phyloP scores from a whole-genome alignment of 2,888 invertebrate species.

The Entomobrya proxima region DNA sequence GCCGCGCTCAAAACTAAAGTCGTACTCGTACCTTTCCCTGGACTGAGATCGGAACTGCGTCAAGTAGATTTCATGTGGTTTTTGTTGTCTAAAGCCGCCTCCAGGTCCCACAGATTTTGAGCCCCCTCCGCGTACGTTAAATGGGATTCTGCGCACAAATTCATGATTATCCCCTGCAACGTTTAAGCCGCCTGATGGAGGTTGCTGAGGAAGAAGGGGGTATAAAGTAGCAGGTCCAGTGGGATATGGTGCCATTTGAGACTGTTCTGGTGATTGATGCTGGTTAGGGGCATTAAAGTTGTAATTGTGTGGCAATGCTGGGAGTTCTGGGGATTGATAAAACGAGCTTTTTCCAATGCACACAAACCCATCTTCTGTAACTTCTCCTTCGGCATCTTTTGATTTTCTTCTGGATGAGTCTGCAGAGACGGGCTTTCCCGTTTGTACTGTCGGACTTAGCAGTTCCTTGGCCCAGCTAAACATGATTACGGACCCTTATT shows the following conservation, averaged over 20 bases:
- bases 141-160: slow-evolving; percentile 63
- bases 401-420: slow-evolving; percentile 41
- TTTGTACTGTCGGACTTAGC: slow-evolving; percentile 64
- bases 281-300: background rate
- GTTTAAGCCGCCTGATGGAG: background rate
- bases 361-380: slow-evolving; percentile 73
- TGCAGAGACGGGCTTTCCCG: slow-evolving; percentile 57
- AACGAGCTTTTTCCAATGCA: slow-evolving; percentile 72
- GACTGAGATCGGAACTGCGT: slow-evolving; percentile 40
- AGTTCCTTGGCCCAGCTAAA: slow-evolving; percentile 64
- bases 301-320: slow-evolving; percentile 50
- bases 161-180: slow-evolving; percentile 48
- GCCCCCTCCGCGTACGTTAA: slow-evolving; percentile 53
- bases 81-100: slow-evolving; percentile 23
- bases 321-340: slow-evolving; percentile 61
- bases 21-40: slow-evolving; percentile 66
- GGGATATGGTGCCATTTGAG: background rate
- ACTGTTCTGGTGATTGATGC: background rate
- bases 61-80: slow-evolving; percentile 38
- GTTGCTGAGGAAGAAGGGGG: slow-evolving; percentile 41
- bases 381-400: slow-evolving; percentile 51
- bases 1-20: slow-evolving; percentile 71
- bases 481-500: background rate
- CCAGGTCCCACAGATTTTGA: background rate
- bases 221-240: slow-evolving; percentile 46